Percentiles rank a stretch among this genome's conserved stretches.
phyloP scores from a whole-genome alignment of 2,888 invertebrate species.

The Drosophila paracracens region DNA sequence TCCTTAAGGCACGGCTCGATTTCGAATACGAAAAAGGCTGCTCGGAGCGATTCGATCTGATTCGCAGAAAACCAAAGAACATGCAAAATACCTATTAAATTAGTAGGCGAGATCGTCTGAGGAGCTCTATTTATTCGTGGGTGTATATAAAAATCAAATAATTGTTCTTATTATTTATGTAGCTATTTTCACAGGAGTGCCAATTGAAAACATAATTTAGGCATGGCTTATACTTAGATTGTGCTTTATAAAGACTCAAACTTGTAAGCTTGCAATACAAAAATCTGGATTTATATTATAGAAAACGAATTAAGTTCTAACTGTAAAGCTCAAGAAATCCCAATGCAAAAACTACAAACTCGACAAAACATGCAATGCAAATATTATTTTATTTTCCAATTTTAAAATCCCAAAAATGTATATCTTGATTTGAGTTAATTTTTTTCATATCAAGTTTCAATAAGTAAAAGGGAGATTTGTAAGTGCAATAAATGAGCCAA shows the following conservation, averaged over 20 bases:
- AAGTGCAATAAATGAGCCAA: not conserved
- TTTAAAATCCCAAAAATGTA: not conserved
- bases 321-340: not conserved
- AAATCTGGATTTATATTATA: too few species aligned
- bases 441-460: not conserved
- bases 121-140: not conserved
- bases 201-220: not conserved
- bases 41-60: constrained; percentile 6
- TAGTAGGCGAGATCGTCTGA: not conserved
- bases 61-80: constrained; percentile 2
- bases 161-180: not conserved
- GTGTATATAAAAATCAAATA: not conserved
- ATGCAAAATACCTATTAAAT: not conserved
- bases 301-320: not conserved
- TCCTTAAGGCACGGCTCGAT: constrained; percentile 22
- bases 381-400: not conserved
- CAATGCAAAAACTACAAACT: not conserved
- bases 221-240: not conserved
- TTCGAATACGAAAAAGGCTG: not conserved
- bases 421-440: not conserved
- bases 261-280: not conserved
- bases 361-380: not conserved
- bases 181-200: not conserved
- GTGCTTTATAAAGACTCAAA: not conserved
- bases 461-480: not conserved